These are phyloP conservation scores for Herpetotheres cachinnans DNA, from an alignment of 2,113 vertebrate species.

Conservation along the genomic window DNA sequence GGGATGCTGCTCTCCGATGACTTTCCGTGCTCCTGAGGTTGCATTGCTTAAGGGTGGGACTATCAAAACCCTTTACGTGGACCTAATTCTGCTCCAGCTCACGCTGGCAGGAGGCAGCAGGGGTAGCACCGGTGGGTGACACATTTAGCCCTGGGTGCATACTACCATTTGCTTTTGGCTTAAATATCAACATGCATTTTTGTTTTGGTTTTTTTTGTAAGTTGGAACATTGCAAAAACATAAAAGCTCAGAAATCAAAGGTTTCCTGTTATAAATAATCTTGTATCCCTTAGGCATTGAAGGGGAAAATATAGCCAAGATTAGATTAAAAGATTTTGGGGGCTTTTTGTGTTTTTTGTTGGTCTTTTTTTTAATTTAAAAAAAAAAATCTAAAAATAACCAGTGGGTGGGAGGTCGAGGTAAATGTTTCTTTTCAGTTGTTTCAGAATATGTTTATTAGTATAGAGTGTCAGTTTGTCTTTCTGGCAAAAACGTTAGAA, in stretches of 20 bases:
- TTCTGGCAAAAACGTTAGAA: background rate
- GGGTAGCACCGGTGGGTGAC: background rate
- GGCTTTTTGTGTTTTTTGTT: background rate
- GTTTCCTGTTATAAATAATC: conserved; percentile 80
- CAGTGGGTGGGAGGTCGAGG: background rate
- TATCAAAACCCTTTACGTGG: background rate
- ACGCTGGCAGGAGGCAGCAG: background rate
- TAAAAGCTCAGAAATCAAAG: conserved; percentile 74
- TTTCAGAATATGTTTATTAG: background rate
- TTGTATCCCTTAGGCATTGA: conserved; percentile 59
- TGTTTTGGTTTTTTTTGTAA: background rate
- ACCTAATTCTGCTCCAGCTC: background rate
- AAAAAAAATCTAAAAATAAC: conserved; percentile 39
- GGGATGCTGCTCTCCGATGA: background rate
- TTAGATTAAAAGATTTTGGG: conserved; percentile 50
- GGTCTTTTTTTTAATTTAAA: background rate
- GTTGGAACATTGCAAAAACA: conserved; percentile 38
- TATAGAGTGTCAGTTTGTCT: background rate
- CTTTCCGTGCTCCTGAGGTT: background rate
- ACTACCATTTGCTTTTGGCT: background rate
- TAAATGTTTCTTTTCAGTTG: background rate
- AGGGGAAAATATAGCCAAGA: conserved; percentile 52
- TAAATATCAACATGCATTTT: background rate
- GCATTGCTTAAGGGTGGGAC: background rate
- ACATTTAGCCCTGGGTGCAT: background rate